Conservation (phyloP, 2,797 vertebrate species). For the Hyperoplus immaculatus region DNA sequence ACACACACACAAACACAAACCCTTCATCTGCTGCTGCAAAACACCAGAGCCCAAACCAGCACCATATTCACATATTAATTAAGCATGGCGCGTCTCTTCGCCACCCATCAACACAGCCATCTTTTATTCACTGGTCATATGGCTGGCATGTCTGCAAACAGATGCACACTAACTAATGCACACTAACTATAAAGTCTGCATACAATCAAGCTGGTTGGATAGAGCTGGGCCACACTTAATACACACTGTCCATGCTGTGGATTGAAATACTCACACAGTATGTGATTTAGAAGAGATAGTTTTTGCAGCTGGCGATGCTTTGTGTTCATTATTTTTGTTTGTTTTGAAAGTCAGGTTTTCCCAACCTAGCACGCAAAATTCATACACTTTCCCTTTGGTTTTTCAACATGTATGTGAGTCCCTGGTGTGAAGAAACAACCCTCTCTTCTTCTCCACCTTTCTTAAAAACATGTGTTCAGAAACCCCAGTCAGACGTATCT, state of each 20-base stretch:
- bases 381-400: too few species aligned
- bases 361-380: too few species aligned
- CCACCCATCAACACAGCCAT: constrained; percentile 70
- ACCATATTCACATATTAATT: constrained; percentile 74
- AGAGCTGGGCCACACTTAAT: constrained; percentile 18
- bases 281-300: background rate
- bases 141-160: constrained; percentile 66
- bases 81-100: constrained; percentile 72
- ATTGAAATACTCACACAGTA: background rate
- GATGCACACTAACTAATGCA: constrained; percentile 56
- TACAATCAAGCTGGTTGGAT: constrained; percentile 30
- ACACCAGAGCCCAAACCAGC: constrained; percentile 29
- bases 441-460: too few species aligned
- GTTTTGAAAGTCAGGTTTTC: too few species aligned
- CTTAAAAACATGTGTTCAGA: too few species aligned
- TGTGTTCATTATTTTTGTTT: background rate
- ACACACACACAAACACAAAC: background rate
- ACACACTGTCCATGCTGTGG: background rate
- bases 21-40: constrained; percentile 37
- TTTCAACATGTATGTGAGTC: too few species aligned
- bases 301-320: background rate
- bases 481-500: too few species aligned
- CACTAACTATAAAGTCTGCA: constrained; percentile 35
- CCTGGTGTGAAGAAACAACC: too few species aligned
- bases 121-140: constrained; percentile 80